Base-by-base conservation (phyloP, 2,888 invertebrate species). In the Apodemia duryi region DNA sequence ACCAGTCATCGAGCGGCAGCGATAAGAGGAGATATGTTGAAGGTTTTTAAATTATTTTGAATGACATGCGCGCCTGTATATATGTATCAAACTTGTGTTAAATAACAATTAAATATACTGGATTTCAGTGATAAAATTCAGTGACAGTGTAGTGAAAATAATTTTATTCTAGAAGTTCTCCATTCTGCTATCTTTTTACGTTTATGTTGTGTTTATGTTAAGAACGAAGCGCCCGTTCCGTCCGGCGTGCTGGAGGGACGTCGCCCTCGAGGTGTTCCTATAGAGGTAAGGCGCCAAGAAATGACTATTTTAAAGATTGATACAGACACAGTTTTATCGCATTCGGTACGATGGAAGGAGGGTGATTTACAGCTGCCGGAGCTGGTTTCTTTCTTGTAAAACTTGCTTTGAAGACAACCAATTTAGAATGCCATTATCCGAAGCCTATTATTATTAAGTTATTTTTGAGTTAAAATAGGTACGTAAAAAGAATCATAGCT, bases 151-250 rank as follows among this genome's bases (percentile, higher is more conserved):
- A 77, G 87, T 89, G 88, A 78, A 66, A 71, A 76, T 72, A 72
- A 78, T 70, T 74, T 69, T 75, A 73, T 73, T 74, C 74, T 79
- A 73, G 67, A 70, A 69, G 70, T 68, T 71, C 62, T 61, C 63
- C 73, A 77, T 77, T 80, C 74, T 78, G 78, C 78, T 77, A 80
- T 84, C 81, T 79, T 80, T 85, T 80, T 77, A 80, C 76, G 81
- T 82, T 84, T 85, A 90, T 91, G 89, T 84, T 88, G 91, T 91
- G 91, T 91, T 91, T 91, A 90, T 90, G 90, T 91, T 85, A 82
- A 82, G 80, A 86, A 80, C 85, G 86, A 84, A 84, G 83, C 84
- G 82, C 82, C 80, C 79, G 87, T 79, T 85, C 78, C 78, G 81
- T 84, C 81, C 85, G 85, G 84, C 83, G 81, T 83, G 81, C 74